Evolutionary conservation across 2,797 vertebrate genomes (phyloP), one percentile per base, ranked within the genome.

Genomic region (Pangasius macronema): DNA sequence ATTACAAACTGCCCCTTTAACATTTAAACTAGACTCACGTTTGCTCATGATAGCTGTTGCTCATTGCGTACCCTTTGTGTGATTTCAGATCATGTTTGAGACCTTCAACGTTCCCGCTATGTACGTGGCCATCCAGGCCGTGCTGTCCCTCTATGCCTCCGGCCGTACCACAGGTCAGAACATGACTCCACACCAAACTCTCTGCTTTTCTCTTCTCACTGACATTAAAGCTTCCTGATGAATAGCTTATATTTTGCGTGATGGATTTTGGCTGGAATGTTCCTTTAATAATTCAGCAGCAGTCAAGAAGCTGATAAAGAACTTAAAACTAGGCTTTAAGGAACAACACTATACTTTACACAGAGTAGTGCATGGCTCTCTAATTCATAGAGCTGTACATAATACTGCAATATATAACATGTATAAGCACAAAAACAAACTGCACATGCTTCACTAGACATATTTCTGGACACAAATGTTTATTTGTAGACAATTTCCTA

Each of bases 141-240:
- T 97, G 91, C 95, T 97, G 89, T 97, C 97, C 70, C 96, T 97
- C 20, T 97, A 97, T 0, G 97, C 97, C 91, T 97, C 97, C 85
- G 97, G 97, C 87, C 95, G 97, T 93, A 97, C 97, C 92, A 97
- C 97, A 53, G 97, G 97, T 97, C 93, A 96, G 95, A 82, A n/a
- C 49, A 36, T 1, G 5, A 16, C 4, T n/a, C 24, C 82, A 6
- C 5, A 55, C 10, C n/a, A 30, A 65, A 76, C 46, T 46, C 13
- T 42, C 36, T 33, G 9, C 39, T n/a, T 3, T 61, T 81, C 77
- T 81, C 5, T 42, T 42, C 55, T 39, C 55, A 27, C 77, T 16
- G 77, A 80, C 30, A 22, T 80, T 36, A 24, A 57, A 80, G 7
- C 77, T 27, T 27, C 20, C 77, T 61, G 55, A 81, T 81, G 11